Evolutionary conservation across 2,797 vertebrate genomes (phyloP), one percentile per base, ranked within the genome.

Genomic region (Eulemur rubriventer): DNA sequence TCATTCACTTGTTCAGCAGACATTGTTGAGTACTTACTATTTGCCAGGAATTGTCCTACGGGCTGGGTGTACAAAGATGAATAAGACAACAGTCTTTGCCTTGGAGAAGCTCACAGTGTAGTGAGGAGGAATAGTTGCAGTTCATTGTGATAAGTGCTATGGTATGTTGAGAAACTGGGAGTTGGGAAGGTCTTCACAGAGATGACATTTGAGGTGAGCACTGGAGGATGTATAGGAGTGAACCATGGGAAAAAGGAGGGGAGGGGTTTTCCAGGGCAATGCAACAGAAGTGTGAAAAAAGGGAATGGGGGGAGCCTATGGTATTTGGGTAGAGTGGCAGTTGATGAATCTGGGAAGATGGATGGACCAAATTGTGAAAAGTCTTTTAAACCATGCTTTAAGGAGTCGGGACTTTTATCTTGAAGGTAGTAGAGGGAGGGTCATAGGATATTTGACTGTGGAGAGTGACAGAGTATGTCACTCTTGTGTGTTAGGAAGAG

Each of bases 21-120:
- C 50, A 85, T 76, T 93, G 6, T 87, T 94, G 88, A 89, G 9
- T 94, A 80, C 35, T 97, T 95, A 59, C 6, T 61, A 6, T 90
- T 92, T 91, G 35, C n/a, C 61, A 89, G 81, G 73, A 92, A 75
- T 65, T 85, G 16, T 83, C 55, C 65, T 67, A 20, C 0, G 35
- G 70, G 18, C 13, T 93, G 30, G n/a, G 48, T 70, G 7, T 82
- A 65, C 50, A 90, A 69, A 82, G 72, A 59, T 94, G 80, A 63
- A 6, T 75, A 90, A 76, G 81, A 70, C 46, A 78, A 33, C 16
- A 82, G 10, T 50, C 65, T 89, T 89, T 88, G 57, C 78, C 73
- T 95, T 89, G 78, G 85, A 95, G 61, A 93, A 92, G 52, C 80
- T 95, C 38, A 76, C 38, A 93, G 81, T 75, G 28, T 81, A 97